Evolutionary conservation across 1,140 invertebrate species (phyloP).

Genomic region (Apis mellifera): Amel_HAv3.1 CM009938.2:7648501-7649000

Average conservation of each 20-base stretch:
- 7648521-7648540: background rate
- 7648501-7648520: background rate
- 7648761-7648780: background rate
- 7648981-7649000: background rate
- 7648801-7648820: constrained; percentile 41
- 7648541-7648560: background rate
- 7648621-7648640: constrained; percentile 1
- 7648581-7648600: background rate
- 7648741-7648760: background rate
- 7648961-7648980: constrained; percentile 2
- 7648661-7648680: constrained; percentile 5
- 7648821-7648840: constrained; percentile 73
- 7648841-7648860: constrained; percentile 54
- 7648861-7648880: constrained; percentile 31
- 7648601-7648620: constrained; percentile 8
- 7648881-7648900: constrained; percentile 58
- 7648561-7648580: background rate
- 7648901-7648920: constrained; percentile 19
- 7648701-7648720: constrained; percentile 32
- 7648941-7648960: background rate
- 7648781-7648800: constrained; percentile 2
- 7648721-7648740: background rate
- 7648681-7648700: background rate
- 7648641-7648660: constrained; percentile 13
- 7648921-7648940: background rate